Base-by-base conservation (phyloP, 2,797 vertebrate species). In the Thunnus albacares region DNA sequence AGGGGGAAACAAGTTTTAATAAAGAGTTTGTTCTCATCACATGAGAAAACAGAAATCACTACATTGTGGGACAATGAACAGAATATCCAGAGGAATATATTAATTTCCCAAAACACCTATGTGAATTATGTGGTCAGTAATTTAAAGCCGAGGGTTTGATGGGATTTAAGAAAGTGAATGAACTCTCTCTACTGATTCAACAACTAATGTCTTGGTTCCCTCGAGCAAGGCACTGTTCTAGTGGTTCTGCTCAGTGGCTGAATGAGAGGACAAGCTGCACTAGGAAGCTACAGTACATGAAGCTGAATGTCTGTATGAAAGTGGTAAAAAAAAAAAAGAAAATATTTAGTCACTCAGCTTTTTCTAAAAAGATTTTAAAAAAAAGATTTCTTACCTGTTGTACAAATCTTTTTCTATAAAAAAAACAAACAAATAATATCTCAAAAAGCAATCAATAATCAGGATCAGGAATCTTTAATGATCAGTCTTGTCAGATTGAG, bases 231-330 rank as follows among this genome's bases (percentile, higher is more conserved):
- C 41, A 47, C 15, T 56, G 24, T 30, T 53, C n/a, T 8, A 53
- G 22, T 53, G 52, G 10, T 10, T 38, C 35, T 38, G 7, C 7
- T 43, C 35, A 55, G n/a, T 67, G 0, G 9, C 0, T 26, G 3
- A 67, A 55, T 38, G 24, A 67, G 2, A 67, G 24, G 22, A 38
- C 6, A 11, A 38, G 10, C 9, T 38, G 35, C 35, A 38, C 35
- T 2, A 38, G 6, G 28, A 12, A 52, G 20, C 10, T 11, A 52
- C 47, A 3, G 49, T 51, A 43, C 60, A 67, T 12, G 35, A 26
- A 35, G 0, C 2, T 10, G 1, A 35, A 38, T 2, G 4, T 52
- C 5, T 26, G 61, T 28, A 30, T 30, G 9, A 38, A 38, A 38
- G 30, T 5, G 30, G 30, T 33, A 28, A 28, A 33, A 33, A 5